A percentile compares a stretch with the other conserved stretches of the same genome.
Conservation (phyloP, 2,797 vertebrate genomes). For the Scolopax rusticola region DNA sequence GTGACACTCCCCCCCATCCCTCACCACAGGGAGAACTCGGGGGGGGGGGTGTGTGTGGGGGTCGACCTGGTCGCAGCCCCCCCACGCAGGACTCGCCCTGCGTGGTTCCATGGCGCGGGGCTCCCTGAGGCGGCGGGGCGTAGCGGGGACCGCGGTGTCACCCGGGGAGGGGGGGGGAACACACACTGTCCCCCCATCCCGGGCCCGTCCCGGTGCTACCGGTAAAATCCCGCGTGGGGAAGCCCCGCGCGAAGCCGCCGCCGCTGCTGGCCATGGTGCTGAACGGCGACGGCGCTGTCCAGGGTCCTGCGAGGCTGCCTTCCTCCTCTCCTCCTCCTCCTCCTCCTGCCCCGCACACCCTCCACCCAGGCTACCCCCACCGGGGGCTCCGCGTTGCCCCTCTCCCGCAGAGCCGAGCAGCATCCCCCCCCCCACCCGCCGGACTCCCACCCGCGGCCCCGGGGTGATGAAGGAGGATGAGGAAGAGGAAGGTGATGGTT, state of each 20-base stretch:
- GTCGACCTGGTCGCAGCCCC: background rate
- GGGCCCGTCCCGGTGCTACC: background rate
- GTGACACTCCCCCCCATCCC: background rate
- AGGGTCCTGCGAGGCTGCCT: slow-evolving; percentile 41
- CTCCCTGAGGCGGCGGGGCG: fast-evolving
- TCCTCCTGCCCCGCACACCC: background rate
- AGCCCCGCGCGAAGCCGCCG: background rate
- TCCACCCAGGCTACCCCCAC: background rate
- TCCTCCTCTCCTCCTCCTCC: background rate
- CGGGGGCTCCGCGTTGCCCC: too few relatives aligned
- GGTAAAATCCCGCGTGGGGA: background rate
- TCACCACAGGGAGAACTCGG: too few relatives aligned
- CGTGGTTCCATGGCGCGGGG: background rate
- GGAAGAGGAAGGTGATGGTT: background rate
- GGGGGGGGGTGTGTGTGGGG: too few relatives aligned
- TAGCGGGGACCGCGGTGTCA: fast-evolving
- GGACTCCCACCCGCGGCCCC: fast-evolving
- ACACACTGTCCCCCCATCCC: too few relatives aligned
- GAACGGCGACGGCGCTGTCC: slow-evolving; percentile 43
- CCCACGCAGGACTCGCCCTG: background rate
- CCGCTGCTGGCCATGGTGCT: slow-evolving; percentile 30
- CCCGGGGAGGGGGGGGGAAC: background rate
- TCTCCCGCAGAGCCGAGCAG: background rate
- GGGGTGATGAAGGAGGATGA: fast-evolving
- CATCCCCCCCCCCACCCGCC: background rate